phyloP scores from a whole-genome alignment of 2,888 invertebrate genomes.

The Ormia ochracea region DNA sequence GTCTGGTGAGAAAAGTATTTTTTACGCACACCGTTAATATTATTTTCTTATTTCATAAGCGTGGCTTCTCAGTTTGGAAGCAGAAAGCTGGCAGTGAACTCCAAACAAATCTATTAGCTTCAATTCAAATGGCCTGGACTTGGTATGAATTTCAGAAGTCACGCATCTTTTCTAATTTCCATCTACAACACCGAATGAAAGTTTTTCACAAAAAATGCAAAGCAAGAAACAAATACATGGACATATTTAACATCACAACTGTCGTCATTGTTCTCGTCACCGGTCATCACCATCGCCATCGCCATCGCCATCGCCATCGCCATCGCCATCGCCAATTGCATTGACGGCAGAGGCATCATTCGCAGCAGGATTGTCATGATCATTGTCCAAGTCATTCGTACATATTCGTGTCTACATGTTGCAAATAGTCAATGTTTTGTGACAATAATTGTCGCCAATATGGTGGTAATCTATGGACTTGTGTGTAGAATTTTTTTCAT shows the following conservation, averaged over 20 bases:
- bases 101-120: no score
- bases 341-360: slow-evolving; percentile 31
- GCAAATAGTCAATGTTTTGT: slow-evolving; percentile 64
- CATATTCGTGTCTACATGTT: slow-evolving; percentile 63
- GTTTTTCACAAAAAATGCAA: background rate
- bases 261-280: slow-evolving; percentile 28
- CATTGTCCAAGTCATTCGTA: slow-evolving; percentile 60
- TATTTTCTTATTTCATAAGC: no score
- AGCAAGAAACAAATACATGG: background rate
- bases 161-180: slow-evolving; percentile 21
- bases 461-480: slow-evolving; percentile 59
- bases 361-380: slow-evolving; percentile 51
- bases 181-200: background rate
- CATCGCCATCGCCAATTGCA: background rate
- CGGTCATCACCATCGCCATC: slow-evolving; percentile 9
- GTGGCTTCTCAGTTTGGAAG: no score
- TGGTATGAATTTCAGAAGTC: no score
- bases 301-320: background rate
- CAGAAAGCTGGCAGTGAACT: no score
- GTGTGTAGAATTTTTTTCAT: slow-evolving; percentile 40
- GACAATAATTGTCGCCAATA: slow-evolving; percentile 66
- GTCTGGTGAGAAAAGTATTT: no score
- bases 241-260: slow-evolving; percentile 35
- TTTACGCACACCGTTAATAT: no score
- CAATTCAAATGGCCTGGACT: no score